Evolutionary conservation across 2,888 invertebrate species (phyloP).

Genomic region (Dilophus febrilis): DNA sequence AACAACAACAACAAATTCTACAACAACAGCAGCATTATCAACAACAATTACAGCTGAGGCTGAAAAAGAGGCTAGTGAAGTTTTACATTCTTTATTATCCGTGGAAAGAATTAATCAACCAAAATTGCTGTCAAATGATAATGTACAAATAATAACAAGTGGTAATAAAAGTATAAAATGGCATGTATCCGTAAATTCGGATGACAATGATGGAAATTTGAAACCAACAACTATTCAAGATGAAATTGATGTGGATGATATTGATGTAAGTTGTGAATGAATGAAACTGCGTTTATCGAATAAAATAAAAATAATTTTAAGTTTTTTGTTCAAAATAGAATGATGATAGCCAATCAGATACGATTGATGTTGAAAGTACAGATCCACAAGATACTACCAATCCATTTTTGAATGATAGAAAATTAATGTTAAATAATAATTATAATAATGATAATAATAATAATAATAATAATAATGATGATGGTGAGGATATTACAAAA

Average conservation of each 20-base stretch:
- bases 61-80: conserved; percentile 54
- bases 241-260: conserved; percentile 1
- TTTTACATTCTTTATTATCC: conserved; percentile 45
- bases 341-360: neutral
- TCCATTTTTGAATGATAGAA: too few relatives aligned
- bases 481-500: too few relatives aligned
- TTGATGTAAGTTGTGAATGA: too few relatives aligned
- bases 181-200: conserved; percentile 40
- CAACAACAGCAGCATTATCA: conserved; percentile 28
- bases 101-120: conserved; percentile 37
- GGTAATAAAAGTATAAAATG: conserved; percentile 23
- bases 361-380: too few relatives aligned
- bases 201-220: conserved; percentile 32
- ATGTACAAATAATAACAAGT: neutral
- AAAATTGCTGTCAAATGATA: neutral
- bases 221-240: neutral
- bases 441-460: too few relatives aligned
- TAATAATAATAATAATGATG: too few relatives aligned
- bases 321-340: neutral
- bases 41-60: conserved; percentile 42
- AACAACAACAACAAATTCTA: neutral
- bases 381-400: too few relatives aligned
- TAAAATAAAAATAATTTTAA: neutral
- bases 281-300: too few relatives aligned
- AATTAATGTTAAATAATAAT: too few relatives aligned